phyloP scores from a whole-genome alignment of 2,888 invertebrate genomes.

The Spicauda simplicius region DNA sequence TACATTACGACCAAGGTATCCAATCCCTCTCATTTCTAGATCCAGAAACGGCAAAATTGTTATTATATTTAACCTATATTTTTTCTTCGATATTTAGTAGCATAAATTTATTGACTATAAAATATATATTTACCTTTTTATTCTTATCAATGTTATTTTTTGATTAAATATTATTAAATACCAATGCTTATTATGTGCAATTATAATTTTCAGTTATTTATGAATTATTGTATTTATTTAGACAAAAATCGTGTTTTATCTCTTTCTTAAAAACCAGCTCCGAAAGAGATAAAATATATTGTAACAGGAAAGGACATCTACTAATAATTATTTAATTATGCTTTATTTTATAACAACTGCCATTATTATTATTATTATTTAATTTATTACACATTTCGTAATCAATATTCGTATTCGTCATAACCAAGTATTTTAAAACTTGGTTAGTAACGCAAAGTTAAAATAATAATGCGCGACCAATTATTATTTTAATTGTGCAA shows the following conservation, averaged over 20 bases:
- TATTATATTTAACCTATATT: conserved; percentile 8
- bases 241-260: conserved; percentile 6
- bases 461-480: too few species aligned
- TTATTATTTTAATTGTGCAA: too few species aligned
- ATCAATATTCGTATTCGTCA: too few species aligned
- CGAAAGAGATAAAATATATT: conserved; percentile 9
- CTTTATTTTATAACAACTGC: neutral
- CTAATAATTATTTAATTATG: neutral
- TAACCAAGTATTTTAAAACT: too few species aligned
- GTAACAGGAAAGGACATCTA: neutral
- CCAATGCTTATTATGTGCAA: neutral
- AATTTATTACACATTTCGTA: too few species aligned
- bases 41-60: conserved; percentile 21
- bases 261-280: conserved; percentile 26
- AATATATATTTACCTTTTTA: neutral
- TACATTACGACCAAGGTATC: conserved; percentile 4
- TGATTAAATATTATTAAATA: neutral
- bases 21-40: conserved; percentile 38
- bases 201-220: neutral
- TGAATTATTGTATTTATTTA: neutral
- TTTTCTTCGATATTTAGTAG: neutral
- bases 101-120: neutral
- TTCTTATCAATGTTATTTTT: neutral
- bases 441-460: too few species aligned
- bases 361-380: too few species aligned